These are phyloP conservation scores for Tiliqua scincoides DNA, from an alignment of 2,113 vertebrate species.

Conservation along the genomic window DNA sequence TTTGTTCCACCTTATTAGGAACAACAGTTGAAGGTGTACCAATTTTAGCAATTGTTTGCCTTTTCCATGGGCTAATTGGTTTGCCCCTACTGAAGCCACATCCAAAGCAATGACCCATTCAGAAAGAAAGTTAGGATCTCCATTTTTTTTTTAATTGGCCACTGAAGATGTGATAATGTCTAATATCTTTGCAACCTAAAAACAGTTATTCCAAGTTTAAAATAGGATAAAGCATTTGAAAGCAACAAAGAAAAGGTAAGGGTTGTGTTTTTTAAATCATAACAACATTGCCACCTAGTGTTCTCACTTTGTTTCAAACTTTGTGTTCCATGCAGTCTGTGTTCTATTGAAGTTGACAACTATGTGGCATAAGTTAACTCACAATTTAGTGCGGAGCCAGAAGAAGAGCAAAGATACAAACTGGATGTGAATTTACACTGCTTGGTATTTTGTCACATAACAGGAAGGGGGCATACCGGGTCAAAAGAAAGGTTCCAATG, in stretches of 20 bases:
- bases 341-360: rapidly evolving
- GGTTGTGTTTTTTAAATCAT: conserved; percentile 62
- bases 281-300: conserved; percentile 84
- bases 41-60: too few relatives aligned
- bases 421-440: background rate
- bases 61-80: background rate
- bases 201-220: background rate
- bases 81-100: background rate
- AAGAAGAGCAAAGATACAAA: background rate
- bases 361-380: rapidly evolving
- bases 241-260: rapidly evolving
- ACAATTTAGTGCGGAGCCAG: background rate
- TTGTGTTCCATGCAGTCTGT: background rate
- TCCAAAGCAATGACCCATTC: background rate
- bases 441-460: background rate
- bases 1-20: background rate
- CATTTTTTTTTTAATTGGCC: background rate
- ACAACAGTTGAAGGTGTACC: background rate
- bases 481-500: background rate
- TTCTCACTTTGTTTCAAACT: background rate
- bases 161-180: rapidly evolving
- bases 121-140: background rate
- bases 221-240: background rate
- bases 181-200: background rate
- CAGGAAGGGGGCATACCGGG: background rate